Base-by-base conservation (phyloP, 2,797 vertebrate genomes). In the Sebastes steindachneri region DNA sequence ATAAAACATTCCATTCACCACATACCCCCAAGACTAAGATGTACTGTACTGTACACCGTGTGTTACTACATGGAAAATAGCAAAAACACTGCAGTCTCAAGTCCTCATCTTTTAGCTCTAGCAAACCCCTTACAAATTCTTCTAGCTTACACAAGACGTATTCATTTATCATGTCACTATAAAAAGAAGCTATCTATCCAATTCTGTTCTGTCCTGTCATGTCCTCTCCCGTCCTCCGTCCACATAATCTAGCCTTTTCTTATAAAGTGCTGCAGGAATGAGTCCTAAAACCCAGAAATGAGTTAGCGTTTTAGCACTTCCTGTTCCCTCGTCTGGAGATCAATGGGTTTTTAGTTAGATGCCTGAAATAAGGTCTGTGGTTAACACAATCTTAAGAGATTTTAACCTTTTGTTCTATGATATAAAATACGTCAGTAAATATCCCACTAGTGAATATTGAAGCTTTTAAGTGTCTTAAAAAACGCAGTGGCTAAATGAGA, bases 1-100 rank as follows among this genome's bases (percentile, higher is more conserved):
- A 83, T 35, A 68, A 79, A 94, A 77, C 90, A 92, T 91, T 89
- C 74, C 60, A 86, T 79, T 85, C 65, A 83, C 73, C 77, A 89
- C 82, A 87, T 79, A 80, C 59, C 73, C 53, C 80, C 69, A 68
- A 80, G 81, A 72, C 66, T 89, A 69, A 77, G 59, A 77, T 54
- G 58, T 48, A 66, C 26, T 74, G 4, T 28, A 69, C 53, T 67
- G 9, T 71, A 65, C 60, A 58, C 55, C 67, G 25, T 55, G 75
- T 85, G 51, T 83, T 76, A 73, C 73, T 79, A 80, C 26, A 83
- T 68, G 58, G 37, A 78, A 85, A 82, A 70, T 55, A 70, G 29
- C 57, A 69, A 87, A 71, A 74, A 75, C 48, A 75, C 48, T 51
- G 67, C 35, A 68, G 29, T 58, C 31, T 78, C 23, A 64, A 26